Conservation (phyloP, 1,140 invertebrate species). For the Drosophila sp. region DNA sequence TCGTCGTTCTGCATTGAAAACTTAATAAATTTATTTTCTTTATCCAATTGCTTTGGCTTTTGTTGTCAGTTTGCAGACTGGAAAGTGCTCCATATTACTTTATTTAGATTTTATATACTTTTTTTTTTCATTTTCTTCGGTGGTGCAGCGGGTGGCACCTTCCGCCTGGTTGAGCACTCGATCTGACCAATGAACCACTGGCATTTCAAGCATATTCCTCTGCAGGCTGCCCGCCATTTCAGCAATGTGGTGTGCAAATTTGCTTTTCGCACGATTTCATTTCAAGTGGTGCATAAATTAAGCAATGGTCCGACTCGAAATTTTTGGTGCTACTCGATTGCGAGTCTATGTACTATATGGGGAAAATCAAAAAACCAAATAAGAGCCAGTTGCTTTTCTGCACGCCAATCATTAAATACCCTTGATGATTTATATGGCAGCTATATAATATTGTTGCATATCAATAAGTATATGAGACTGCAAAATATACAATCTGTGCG, state of each 20-base stretch:
- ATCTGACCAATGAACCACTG: not conserved
- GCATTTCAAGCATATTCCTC: not conserved
- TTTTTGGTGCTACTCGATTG: conserved; percentile 12
- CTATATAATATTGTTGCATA: too few species aligned
- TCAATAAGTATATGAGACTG: too few species aligned
- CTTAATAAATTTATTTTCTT: conserved; percentile 33
- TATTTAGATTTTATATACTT: not conserved
- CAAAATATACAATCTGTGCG: too few species aligned
- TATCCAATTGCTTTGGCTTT: conserved; percentile 1
- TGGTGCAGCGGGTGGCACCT: conserved; percentile 1
- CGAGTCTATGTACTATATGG: not conserved
- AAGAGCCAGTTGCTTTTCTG: too few species aligned
- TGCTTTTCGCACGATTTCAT: conserved; percentile 73
- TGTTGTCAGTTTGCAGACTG: not conserved
- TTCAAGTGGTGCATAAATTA: conserved; percentile 73
- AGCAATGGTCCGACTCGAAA: conserved; percentile 48
- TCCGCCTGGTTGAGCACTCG: conserved; percentile 11
- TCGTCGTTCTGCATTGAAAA: conserved; percentile 2
- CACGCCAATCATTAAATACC: too few species aligned
- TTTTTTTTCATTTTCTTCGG: not conserved
- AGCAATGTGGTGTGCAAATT: conserved; percentile 53
- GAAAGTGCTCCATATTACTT: not conserved
- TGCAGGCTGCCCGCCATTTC: not conserved
- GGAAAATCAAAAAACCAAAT: not conserved
- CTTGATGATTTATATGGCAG: too few species aligned